Base-by-base conservation (phyloP, 2,888 invertebrate species). In the Melipona beecheii region DNA sequence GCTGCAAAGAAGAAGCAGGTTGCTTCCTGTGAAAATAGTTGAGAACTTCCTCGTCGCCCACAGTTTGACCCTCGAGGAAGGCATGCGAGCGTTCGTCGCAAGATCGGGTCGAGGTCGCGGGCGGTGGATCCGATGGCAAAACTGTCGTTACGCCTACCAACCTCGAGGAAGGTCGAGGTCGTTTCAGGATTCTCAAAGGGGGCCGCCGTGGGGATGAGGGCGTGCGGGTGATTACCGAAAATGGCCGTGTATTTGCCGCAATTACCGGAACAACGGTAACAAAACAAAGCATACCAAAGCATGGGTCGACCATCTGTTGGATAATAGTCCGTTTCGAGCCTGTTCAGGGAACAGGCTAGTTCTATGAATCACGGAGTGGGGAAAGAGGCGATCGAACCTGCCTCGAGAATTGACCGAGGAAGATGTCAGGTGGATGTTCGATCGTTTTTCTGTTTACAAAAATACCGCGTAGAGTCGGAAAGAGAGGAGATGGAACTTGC, bases 201-300 rank as follows among this genome's bases (percentile, higher is more conserved):
- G 84, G 85, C 92, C 93, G 93, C 91, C 84, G 54, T 43, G 78
- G 78, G 84, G 81, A 81, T 78, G 85, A 78, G 89, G 90, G 86
- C 86, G 89, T 88, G 82, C 86, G 74, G 87, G 86, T 92, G 91
- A 93, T 93, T 93, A 92, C 91, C 91, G 83, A 93, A 93, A 93
- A 92, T 92, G 91, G 92, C 84, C 89, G 87, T 90, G 92, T 91
- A 93, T 93, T 93, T 92, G 93, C 91, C 91, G 91, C 92, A 93
- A 93, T 94, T 94, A 93, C 92, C 90, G 91, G 91, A 92, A 93
- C 91, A 93, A 93, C 93, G 93, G 92, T 93, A 92, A 92, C 91
- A 93, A 93, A 93, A 92, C 93, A 91, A 92, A 92, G 87, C 86
- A 84, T 83, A 85, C 85, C 87, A 31, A 9, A 84, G 74, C 84